These are phyloP conservation scores for Drosophila prosaltans DNA, from an alignment of 1,140 invertebrate species.

Conservation along the genomic window DNA sequence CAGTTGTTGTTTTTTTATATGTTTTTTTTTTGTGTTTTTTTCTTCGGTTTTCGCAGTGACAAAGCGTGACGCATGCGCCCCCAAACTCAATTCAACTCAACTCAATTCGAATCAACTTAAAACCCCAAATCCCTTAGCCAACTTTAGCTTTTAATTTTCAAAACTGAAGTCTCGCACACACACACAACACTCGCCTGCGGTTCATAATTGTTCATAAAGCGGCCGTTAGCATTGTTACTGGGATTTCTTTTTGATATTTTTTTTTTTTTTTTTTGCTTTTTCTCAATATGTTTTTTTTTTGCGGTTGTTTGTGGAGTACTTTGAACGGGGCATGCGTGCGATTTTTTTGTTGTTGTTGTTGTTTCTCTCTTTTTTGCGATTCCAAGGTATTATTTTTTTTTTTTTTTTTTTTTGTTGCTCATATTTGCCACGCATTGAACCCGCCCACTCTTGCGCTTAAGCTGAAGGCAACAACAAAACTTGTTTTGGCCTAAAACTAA, in stretches of 20 bases:
- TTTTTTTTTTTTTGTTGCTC: slow-evolving; percentile 32
- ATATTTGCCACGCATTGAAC: slow-evolving; percentile 66
- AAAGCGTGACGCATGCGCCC: slow-evolving; percentile 72
- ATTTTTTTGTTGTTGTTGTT: slow-evolving; percentile 38
- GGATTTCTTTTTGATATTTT: slow-evolving; percentile 22
- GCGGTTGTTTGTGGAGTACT: slow-evolving; percentile 36
- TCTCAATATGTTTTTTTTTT: slow-evolving; percentile 8
- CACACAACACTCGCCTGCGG: slow-evolving; percentile 44
- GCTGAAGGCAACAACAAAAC: slow-evolving; percentile 19
- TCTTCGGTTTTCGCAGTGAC: slow-evolving; percentile 39
- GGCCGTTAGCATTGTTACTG: slow-evolving; percentile 76
- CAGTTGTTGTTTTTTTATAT: not conserved
- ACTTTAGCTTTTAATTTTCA: slow-evolving; percentile 15
- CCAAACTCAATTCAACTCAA: slow-evolving; percentile 28
- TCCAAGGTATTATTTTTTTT: slow-evolving; percentile 69
- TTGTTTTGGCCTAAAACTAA: slow-evolving; percentile 15
- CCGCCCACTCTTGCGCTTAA: slow-evolving; percentile 54
- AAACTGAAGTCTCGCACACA: slow-evolving; percentile 27
- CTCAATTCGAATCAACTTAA: slow-evolving; percentile 7
- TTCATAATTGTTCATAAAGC: slow-evolving; percentile 77
- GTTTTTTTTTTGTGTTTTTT: slow-evolving; percentile 9
- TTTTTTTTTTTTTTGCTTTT: too few species aligned
- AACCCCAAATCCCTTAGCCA: slow-evolving; percentile 15
- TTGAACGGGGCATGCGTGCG: slow-evolving; percentile 67
- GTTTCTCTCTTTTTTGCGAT: slow-evolving; percentile 47